phyloP scores from a whole-genome alignment of 2,797 vertebrate species.

The Todus mexicanus region DNA sequence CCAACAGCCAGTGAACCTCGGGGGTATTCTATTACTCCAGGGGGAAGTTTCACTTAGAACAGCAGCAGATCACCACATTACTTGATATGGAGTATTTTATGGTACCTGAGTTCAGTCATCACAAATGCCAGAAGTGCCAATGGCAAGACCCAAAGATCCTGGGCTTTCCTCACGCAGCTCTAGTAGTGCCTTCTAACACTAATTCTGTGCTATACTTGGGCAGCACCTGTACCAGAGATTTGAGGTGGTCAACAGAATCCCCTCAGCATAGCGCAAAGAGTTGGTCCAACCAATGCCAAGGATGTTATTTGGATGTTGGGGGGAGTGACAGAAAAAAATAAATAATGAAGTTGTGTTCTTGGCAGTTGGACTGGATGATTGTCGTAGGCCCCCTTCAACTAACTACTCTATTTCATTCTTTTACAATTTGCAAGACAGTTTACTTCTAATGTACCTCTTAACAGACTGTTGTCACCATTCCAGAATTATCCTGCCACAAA shows the following conservation, averaged over 20 bases:
- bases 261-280: background rate
- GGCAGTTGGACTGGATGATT: background rate
- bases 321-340: accelerated
- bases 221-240: background rate
- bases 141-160: background rate
- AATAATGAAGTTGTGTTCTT: background rate
- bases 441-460: background rate
- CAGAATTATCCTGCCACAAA: background rate
- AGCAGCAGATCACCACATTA: background rate
- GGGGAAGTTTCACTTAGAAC: background rate
- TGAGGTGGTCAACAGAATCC: background rate
- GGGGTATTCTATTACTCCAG: background rate
- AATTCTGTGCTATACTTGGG: background rate
- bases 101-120: background rate
- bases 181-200: background rate
- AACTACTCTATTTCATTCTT: background rate
- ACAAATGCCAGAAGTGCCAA: background rate
- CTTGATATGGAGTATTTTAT: background rate
- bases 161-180: background rate
- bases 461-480: background rate
- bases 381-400: background rate
- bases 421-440: background rate
- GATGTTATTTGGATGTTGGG: background rate
- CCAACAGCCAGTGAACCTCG: background rate
- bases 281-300: background rate